Percentiles rank a stretch among this genome's conserved stretches.
phyloP scores from a whole-genome alignment of 35 echinoderm and acorn worm genomes.

The Diadema setosum region DNA sequence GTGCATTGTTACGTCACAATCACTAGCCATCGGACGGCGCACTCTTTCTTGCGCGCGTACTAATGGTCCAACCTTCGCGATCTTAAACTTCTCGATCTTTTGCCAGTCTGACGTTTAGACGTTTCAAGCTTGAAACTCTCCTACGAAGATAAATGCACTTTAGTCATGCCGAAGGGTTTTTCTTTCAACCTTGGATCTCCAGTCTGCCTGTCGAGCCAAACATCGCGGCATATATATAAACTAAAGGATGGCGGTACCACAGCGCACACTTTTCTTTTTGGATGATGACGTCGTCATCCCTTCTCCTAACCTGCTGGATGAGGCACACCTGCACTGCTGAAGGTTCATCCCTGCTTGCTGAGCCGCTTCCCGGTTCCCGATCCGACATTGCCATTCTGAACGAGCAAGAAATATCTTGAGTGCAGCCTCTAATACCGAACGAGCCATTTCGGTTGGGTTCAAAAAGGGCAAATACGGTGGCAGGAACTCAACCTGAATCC shows the following conservation, averaged over 20 bases:
- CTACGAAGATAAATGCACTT: too few species aligned
- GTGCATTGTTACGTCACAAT: too few species aligned
- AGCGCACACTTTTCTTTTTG: slow-evolving; percentile 4
- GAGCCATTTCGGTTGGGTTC: slow-evolving; percentile 4
- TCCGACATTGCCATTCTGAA: background rate
- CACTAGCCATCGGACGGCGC: too few species aligned
- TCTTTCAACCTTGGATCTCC: too few species aligned
- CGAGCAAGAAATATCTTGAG: background rate
- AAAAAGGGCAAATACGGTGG: slow-evolving; percentile 11
- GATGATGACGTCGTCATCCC: slow-evolving; percentile 4
- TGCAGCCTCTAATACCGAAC: slow-evolving; percentile 13
- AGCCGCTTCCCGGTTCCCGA: background rate
- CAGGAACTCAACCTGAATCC: background rate
- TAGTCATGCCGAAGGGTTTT: too few species aligned
- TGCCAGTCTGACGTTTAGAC: too few species aligned
- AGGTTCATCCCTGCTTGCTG: slow-evolving; percentile 14
- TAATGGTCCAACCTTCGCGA: too few species aligned
- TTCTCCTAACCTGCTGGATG: background rate
- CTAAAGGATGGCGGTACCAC: background rate
- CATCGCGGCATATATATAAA: slow-evolving; percentile 17
- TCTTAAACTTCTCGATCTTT: too few species aligned
- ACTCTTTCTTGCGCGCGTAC: too few species aligned
- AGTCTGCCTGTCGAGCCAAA: background rate
- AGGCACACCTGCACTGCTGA: background rate
- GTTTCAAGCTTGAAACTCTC: too few species aligned